These are phyloP conservation scores for Trichosurus vulpecula DNA, from an alignment of 2,797 vertebrate genomes.

Conservation along the genomic window DNA sequence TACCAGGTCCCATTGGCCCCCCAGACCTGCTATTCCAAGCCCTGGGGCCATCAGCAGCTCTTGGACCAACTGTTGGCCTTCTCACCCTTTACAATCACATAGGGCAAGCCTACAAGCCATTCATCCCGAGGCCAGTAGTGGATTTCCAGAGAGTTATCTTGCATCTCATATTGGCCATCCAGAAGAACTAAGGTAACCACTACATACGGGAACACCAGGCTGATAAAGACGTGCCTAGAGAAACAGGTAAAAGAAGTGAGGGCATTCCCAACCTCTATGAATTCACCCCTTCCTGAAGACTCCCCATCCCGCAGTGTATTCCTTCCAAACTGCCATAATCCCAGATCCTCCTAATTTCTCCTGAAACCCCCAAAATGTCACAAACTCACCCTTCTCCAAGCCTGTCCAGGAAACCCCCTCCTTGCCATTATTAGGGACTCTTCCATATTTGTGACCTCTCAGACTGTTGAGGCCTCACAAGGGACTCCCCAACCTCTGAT, in stretches of 20 bases:
- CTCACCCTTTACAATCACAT: conserved; percentile 75
- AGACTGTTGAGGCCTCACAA: neutral
- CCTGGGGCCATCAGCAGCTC: conserved; percentile 55
- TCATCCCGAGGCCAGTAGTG: conserved; percentile 92
- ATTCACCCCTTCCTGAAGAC: too few species aligned
- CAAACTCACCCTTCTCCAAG: neutral
- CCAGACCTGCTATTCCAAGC: neutral
- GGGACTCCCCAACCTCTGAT: neutral
- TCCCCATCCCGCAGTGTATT: neutral
- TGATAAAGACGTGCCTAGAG: conserved; percentile 94
- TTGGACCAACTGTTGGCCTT: conserved; percentile 78
- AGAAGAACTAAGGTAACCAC: conserved; percentile 90
- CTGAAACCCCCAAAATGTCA: neutral
- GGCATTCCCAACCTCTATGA: accelerated
- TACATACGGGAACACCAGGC: conserved; percentile 90
- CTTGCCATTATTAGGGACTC: neutral
- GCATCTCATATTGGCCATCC: conserved; percentile 90
- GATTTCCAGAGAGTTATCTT: conserved; percentile 87
- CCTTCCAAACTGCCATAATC: neutral
- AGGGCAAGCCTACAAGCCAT: conserved; percentile 90
- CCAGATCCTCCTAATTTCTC: neutral
- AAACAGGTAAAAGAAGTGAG: neutral
- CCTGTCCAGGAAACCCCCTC: too few species aligned
- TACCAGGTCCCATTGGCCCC: neutral
- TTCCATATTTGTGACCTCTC: neutral